phyloP scores from a whole-genome alignment of 2,113 vertebrate genomes.

The Gnathonemus echidnorhynchus region DNA sequence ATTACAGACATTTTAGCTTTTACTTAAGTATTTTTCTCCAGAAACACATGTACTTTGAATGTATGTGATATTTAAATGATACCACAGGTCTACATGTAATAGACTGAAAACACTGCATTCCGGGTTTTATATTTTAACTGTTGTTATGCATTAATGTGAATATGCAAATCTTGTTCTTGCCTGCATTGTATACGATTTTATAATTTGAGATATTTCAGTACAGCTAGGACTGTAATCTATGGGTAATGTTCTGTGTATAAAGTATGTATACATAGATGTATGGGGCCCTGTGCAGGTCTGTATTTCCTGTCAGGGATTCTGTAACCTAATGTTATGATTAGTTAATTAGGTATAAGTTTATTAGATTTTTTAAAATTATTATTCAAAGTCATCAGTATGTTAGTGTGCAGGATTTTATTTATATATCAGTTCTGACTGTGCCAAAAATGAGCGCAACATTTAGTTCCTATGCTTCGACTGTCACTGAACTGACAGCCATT shows the following conservation, averaged over 20 bases:
- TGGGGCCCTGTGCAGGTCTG: background rate
- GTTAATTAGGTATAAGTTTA: background rate
- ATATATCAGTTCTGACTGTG: background rate
- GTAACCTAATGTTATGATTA: background rate
- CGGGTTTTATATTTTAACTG: background rate
- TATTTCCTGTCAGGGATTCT: background rate
- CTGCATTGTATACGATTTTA: background rate
- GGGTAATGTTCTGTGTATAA: background rate
- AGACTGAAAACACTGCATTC: constrained; percentile 1
- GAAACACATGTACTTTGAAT: background rate
- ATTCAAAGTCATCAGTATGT: background rate
- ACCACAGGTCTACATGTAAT: background rate
- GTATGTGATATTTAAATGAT: background rate
- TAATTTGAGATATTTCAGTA: background rate
- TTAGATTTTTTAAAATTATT: background rate
- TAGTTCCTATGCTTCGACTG: background rate
- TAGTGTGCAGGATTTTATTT: background rate
- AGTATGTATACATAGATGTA: background rate
- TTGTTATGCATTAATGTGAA: background rate
- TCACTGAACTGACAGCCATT: background rate
- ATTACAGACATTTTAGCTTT: background rate
- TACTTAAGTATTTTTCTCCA: background rate
- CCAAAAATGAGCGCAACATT: background rate
- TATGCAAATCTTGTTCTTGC: background rate
- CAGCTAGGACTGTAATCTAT: background rate